phyloP scores from a whole-genome alignment of 2,888 invertebrate genomes.

The Ochropleura leucogaster region DNA sequence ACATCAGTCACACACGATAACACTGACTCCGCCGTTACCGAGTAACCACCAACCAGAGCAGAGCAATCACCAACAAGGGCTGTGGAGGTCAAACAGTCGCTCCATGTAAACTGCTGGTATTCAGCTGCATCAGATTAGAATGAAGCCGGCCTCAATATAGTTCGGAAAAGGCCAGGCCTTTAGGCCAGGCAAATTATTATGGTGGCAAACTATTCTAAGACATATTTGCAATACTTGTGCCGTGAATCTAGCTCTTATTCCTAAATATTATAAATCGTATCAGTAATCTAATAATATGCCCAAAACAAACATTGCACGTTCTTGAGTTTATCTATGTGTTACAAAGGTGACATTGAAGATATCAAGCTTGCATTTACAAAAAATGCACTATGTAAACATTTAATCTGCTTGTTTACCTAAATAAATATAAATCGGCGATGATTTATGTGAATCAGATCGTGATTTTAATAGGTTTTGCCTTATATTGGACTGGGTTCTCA shows the following conservation, averaged over 20 bases:
- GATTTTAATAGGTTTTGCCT: background rate
- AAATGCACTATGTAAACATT: slow-evolving; percentile 23
- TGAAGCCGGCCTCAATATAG: too few relatives aligned
- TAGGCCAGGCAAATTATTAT: too few relatives aligned
- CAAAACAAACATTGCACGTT: slow-evolving; percentile 32
- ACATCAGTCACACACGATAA: background rate
- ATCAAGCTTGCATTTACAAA: slow-evolving; percentile 29
- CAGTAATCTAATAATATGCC: background rate
- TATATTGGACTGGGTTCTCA: background rate
- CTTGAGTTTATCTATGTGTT: slow-evolving; percentile 47
- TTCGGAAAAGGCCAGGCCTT: too few relatives aligned
- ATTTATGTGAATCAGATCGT: background rate
- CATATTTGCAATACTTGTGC: background rate
- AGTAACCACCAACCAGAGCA: too few relatives aligned
- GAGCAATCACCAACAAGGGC: too few relatives aligned
- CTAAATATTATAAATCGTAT: background rate
- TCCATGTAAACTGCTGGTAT: too few relatives aligned
- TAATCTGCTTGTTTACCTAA: slow-evolving; percentile 8
- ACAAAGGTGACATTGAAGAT: slow-evolving; percentile 48
- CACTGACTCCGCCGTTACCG: background rate
- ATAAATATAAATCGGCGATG: slow-evolving; percentile 5
- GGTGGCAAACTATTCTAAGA: background rate
- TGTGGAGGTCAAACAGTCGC: too few relatives aligned
- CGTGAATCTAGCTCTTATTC: background rate
- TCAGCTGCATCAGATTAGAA: too few relatives aligned